Base-by-base conservation (phyloP, 2,113 vertebrate species). In the Petaurus breviceps region DNA sequence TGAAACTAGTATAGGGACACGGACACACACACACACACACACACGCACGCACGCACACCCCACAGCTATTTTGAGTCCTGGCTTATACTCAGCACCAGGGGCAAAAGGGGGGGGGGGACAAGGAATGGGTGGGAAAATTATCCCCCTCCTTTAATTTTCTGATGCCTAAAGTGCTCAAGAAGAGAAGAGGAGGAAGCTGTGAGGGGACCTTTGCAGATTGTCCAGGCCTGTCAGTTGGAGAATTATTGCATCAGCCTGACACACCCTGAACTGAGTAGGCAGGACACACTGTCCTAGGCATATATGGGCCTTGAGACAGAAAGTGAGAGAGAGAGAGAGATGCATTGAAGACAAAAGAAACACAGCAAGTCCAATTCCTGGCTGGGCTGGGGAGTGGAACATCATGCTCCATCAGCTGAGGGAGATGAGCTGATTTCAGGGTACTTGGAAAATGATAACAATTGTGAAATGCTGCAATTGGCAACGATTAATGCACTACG, bases 101-200 rank as follows among this genome's bases (percentile, higher is more conserved):
- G 37, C 61, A 14, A 77, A n/a, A 37, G 6, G 3, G 37, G 5
- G 2, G 3, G 37, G 5, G 2, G 3, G 52, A 14, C 1, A 2
- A 28, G 11, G 25, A n/a, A n/a, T 77, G 37, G 3, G 31, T 77
- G 37, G 37, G 37, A n/a, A 77, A 77, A 77, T 37, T 43, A 77
- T 77, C 16, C 19, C 61, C 16, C 16, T 43, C 37, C 61, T 12
- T 28, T 37, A 68, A 68, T 68, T n/a, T 31, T 37, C 28, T 37
- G 31, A 68, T 37, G 31, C 14, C 61, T 37, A 22, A 77, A 77
- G 37, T n/a, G 37, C 37, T n/a, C 16, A 77, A 11, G 31, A 31
- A n/a, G 68, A n/a, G 37, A 77, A 77, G 68, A n/a, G 68, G 37
- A 77, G 16, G 16, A 43, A 77, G 37, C 37, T 77, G 37, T 77